Base-by-base conservation (phyloP, 2,113 vertebrate genomes). In the Nothobranchius kuhntae region DNA sequence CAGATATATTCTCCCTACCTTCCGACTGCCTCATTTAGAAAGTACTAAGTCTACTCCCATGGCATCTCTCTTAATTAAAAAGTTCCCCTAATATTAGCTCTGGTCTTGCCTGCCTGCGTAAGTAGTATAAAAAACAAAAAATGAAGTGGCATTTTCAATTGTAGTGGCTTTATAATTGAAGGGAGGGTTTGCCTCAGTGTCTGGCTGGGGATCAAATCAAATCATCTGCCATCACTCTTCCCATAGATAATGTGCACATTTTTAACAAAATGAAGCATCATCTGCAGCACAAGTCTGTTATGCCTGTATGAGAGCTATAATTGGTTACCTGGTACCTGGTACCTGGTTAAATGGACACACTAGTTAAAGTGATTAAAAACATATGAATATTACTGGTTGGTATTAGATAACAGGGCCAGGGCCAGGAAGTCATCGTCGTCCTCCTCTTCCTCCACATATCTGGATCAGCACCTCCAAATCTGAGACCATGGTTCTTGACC, bases 1-100 rank as follows among this genome's bases (percentile, higher is more conserved):
- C 66, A 59, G 21, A 65, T 71, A 53, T 56, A 74, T 74, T 63
- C 44, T 48, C 48, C 47, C 53, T 13, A 60, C 70, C 75, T 50
- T 66, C 17, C 6, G 61, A 65, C 78, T 53, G 64, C 71, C 64
- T 86, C 69, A 79, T 76, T 77, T 69, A 82, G 60, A 58, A 78
- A 50, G 76, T 51, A 45, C 65, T 61, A 47, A 66, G 67, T 61
- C 69, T 53, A 14, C 58, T 82, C 79, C 81, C 74, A 47, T 55
- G 81, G 61, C 77, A 24, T 78, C 4, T 14, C 63, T 17, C 46
- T 64, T 84, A 87, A 85, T 84, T 78, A 84, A 76, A 82, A 76
- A 73, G 54, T 78, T 71, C 70, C 65, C 73, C 68, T 76, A 78
- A 80, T 78, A 72, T 75, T 24, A 65, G 80, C 68, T 69, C 78